A percentile compares a stretch with the other conserved stretches of the same genome.
These are phyloP conservation scores for Xyrichtys novacula DNA, from an alignment of 2,797 vertebrate species.

Conservation along the genomic window DNA sequence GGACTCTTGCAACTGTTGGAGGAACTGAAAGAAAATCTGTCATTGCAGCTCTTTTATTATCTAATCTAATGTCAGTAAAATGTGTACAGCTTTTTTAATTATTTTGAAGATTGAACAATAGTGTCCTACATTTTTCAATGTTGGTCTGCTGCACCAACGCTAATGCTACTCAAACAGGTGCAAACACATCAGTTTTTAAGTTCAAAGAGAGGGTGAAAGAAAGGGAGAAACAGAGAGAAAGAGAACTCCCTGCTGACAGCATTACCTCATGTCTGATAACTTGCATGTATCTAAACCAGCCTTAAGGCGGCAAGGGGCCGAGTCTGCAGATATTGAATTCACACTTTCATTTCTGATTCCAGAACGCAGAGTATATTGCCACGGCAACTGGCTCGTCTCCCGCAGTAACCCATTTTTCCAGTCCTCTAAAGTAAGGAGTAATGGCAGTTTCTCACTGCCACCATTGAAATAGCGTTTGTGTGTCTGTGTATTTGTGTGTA, in stretches of 20 bases:
- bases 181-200: conserved; percentile 33
- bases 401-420: conserved; percentile 47
- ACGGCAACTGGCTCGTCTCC: conserved; percentile 64
- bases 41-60: no score
- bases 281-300: conserved; percentile 23
- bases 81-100: no score
- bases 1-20: no score
- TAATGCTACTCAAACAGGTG: conserved; percentile 9
- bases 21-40: no score
- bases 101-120: no score
- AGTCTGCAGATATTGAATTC: conserved; percentile 58
- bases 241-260: conserved; percentile 35
- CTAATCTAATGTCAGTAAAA: no score
- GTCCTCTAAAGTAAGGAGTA: conserved; percentile 38
- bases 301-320: conserved; percentile 33
- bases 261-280: conserved; percentile 38
- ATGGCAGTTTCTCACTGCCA: conserved; percentile 35
- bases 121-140: no score
- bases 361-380: conserved; percentile 60
- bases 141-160: background rate
- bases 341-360: conserved; percentile 52
- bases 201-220: background rate
- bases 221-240: conserved; percentile 5
- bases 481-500: conserved; percentile 22
- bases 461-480: conserved; percentile 37